Percentiles rank a stretch among this genome's conserved stretches.
Conservation (phyloP, 1,140 invertebrate genomes). For the Rhopalosiphum padi region DNA sequence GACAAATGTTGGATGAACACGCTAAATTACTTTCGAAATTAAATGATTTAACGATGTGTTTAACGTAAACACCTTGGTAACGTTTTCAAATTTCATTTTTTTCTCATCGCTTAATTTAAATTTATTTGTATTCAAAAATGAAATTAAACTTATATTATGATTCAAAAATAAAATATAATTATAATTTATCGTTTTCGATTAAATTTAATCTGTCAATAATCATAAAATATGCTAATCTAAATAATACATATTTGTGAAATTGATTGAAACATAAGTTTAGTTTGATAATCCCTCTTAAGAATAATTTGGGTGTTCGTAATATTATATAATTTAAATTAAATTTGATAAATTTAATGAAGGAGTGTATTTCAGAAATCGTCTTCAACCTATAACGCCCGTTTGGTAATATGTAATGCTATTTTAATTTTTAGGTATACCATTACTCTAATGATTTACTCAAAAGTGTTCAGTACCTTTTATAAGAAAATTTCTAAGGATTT, state of each 20-base stretch:
- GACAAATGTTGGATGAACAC: neutral
- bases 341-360: neutral
- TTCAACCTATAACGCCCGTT: neutral
- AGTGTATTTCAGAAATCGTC: neutral
- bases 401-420: neutral
- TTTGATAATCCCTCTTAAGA: neutral
- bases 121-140: neutral
- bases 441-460: constrained; percentile 11
- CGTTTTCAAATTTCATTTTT: neutral
- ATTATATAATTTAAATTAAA: neutral
- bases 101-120: neutral
- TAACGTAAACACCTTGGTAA: neutral
- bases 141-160: neutral
- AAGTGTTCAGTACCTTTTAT: neutral
- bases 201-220: neutral
- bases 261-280: neutral
- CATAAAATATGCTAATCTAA: neutral
- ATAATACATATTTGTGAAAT: neutral
- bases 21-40: neutral
- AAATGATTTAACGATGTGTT: neutral
- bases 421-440: neutral
- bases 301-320: neutral
- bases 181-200: neutral
- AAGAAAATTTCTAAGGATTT: neutral
- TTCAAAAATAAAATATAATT: neutral